Conservation (phyloP, 1,140 invertebrate genomes). For the Cecropterus lyciades region DNA sequence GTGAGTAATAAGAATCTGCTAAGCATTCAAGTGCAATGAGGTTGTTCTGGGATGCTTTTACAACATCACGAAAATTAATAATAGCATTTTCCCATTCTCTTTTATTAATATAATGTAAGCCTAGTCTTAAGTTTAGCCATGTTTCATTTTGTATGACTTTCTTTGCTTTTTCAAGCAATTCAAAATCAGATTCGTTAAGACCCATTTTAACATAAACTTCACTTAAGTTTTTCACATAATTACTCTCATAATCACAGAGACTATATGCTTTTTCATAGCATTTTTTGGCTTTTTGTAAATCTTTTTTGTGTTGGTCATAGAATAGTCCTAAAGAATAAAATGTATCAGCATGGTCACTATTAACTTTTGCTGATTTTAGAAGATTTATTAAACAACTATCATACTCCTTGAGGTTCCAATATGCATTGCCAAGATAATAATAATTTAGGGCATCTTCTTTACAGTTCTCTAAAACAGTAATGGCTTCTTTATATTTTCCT, state of each 20-base stretch:
- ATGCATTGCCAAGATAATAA: conserved; percentile 87
- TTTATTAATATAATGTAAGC: conserved; percentile 89
- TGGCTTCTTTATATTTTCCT: conserved; percentile 83
- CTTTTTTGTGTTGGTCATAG: conserved; percentile 86
- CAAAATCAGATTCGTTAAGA: conserved; percentile 88
- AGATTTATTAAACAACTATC: conserved; percentile 87
- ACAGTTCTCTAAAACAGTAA: conserved; percentile 80
- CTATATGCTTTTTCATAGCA: conserved; percentile 94
- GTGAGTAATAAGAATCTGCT: conserved; percentile 93
- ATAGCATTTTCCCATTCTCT: conserved; percentile 90
- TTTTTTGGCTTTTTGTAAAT: conserved; percentile 88
- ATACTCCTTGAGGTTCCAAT: conserved; percentile 87
- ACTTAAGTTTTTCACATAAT: conserved; percentile 90
- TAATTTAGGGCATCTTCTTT: conserved; percentile 83
- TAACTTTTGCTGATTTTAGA: conserved; percentile 90
- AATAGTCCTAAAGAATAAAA: conserved; percentile 91
- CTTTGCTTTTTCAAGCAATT: conserved; percentile 87
- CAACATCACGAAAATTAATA: conserved; percentile 89
- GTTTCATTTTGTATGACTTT: conserved; percentile 83
- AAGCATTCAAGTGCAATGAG: conserved; percentile 93
- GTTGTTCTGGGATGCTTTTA: conserved; percentile 89
- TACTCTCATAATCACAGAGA: conserved; percentile 87
- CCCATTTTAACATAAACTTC: conserved; percentile 89
- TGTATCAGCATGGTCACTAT: conserved; percentile 89
- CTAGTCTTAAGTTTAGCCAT: conserved; percentile 93